These are phyloP conservation scores for Passer montanus DNA, from an alignment of 2,113 vertebrate genomes.

Conservation along the genomic window DNA sequence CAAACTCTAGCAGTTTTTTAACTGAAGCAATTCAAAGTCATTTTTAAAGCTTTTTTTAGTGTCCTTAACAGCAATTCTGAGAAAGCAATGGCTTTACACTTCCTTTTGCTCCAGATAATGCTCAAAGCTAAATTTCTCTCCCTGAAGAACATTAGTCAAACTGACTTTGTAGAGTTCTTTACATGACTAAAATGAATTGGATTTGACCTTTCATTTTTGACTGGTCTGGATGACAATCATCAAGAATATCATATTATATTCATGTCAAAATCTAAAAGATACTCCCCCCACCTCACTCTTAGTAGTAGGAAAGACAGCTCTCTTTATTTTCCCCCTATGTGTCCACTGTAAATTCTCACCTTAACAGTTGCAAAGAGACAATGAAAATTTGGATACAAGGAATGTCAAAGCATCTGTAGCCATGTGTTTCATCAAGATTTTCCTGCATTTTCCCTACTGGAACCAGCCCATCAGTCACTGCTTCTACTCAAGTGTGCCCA, in stretches of 20 bases:
- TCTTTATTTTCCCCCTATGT: background rate
- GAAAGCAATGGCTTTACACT: slow-evolving; percentile 42
- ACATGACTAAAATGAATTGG: slow-evolving; percentile 36
- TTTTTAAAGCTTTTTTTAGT: slow-evolving; percentile 38
- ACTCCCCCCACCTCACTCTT: background rate
- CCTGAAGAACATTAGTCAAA: slow-evolving; percentile 52
- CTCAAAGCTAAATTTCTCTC: slow-evolving; percentile 41
- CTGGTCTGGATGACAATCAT: slow-evolving; percentile 48
- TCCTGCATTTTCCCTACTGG: background rate
- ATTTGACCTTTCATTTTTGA: slow-evolving; percentile 62
- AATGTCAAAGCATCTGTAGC: background rate
- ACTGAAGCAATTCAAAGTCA: slow-evolving; percentile 40
- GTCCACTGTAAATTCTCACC: slow-evolving; percentile 1
- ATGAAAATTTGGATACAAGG: background rate
- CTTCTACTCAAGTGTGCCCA: background rate
- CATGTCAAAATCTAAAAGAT: slow-evolving; percentile 47
- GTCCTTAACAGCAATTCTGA: slow-evolving; percentile 23
- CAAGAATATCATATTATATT: slow-evolving; percentile 51
- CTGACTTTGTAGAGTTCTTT: slow-evolving; percentile 28
- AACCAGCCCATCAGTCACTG: background rate
- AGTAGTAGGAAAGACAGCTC: background rate
- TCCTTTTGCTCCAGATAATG: slow-evolving; percentile 33
- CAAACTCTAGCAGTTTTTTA: background rate
- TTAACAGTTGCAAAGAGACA: background rate
- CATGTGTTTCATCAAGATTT: background rate